A percentile compares a stretch with the other conserved stretches of the same genome.
phyloP scores from a whole-genome alignment of 2,888 invertebrate genomes.

The Anticlea derivata region DNA sequence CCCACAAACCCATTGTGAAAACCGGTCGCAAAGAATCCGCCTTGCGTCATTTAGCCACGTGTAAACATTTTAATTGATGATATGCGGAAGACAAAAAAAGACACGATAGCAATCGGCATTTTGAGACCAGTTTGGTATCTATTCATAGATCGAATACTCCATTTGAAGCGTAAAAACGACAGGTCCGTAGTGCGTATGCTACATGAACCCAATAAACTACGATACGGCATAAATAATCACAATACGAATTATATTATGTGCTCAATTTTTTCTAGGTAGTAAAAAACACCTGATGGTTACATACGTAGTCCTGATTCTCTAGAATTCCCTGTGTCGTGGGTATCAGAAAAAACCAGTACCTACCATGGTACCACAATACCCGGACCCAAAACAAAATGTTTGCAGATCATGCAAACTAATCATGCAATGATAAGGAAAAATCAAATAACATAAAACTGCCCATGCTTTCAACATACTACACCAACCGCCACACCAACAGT shows the following conservation, averaged over 20 bases:
- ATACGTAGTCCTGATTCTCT: too few relatives aligned
- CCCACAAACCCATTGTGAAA: constrained; percentile 68
- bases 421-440: neutral
- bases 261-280: too few relatives aligned
- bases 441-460: too few relatives aligned
- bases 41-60: constrained; percentile 76
- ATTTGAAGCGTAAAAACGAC: constrained; percentile 36
- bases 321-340: too few relatives aligned
- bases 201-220: constrained; percentile 1
- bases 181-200: constrained; percentile 15
- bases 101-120: constrained; percentile 59
- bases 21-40: constrained; percentile 74
- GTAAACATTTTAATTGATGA: constrained; percentile 81
- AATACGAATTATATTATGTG: too few relatives aligned
- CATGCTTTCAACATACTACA: too few relatives aligned
- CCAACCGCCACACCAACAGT: neutral
- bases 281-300: too few relatives aligned
- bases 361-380: too few relatives aligned
- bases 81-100: constrained; percentile 76
- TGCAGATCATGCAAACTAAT: too few relatives aligned
- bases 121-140: constrained; percentile 51
- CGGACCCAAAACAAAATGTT: too few relatives aligned
- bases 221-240: constrained; percentile 1
- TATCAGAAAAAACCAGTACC: neutral
- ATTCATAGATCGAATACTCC: constrained; percentile 44